Conservation (phyloP, 2,888 invertebrate genomes). For the Trachelus iudaicus region DNA sequence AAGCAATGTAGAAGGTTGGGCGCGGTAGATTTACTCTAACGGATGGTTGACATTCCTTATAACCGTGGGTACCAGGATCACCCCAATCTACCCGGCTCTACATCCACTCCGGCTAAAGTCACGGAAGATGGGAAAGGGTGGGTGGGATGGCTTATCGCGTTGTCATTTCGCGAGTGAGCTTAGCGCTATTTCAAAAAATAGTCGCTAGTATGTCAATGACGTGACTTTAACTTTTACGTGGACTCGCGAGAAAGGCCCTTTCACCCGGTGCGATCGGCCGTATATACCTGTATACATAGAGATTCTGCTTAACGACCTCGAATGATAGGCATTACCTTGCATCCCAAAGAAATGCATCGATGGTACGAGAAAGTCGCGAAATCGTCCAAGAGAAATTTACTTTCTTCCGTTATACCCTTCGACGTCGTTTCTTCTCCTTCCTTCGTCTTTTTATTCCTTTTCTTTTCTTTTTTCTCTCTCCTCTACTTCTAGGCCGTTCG, state of each 20-base stretch:
- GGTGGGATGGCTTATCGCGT: slow-evolving; percentile 30
- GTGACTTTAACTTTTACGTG: background rate
- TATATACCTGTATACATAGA: background rate
- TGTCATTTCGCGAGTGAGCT: slow-evolving; percentile 31
- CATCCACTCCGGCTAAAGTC: slow-evolving; percentile 12
- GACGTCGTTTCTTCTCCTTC: background rate
- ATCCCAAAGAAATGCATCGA: slow-evolving; percentile 10
- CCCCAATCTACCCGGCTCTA: slow-evolving; percentile 21
- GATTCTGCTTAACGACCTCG: background rate
- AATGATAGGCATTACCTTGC: background rate
- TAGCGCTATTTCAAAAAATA: slow-evolving; percentile 16
- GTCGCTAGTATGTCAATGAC: slow-evolving; percentile 16
- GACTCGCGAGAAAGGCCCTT: background rate
- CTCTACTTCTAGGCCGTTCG: slow-evolving; percentile 26
- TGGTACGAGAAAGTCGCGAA: slow-evolving; percentile 9
- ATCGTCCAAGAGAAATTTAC: background rate
- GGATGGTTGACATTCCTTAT: slow-evolving; percentile 34
- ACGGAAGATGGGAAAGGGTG: background rate
- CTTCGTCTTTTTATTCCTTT: background rate
- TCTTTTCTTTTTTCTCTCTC: background rate
- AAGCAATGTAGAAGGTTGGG: slow-evolving; percentile 32
- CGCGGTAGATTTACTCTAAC: slow-evolving; percentile 28
- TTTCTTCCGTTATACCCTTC: background rate
- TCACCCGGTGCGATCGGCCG: background rate
- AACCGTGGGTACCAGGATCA: slow-evolving; percentile 5